Conservation (phyloP, 1,140 invertebrate species). For the Anadara kagoshimensis region DNA sequence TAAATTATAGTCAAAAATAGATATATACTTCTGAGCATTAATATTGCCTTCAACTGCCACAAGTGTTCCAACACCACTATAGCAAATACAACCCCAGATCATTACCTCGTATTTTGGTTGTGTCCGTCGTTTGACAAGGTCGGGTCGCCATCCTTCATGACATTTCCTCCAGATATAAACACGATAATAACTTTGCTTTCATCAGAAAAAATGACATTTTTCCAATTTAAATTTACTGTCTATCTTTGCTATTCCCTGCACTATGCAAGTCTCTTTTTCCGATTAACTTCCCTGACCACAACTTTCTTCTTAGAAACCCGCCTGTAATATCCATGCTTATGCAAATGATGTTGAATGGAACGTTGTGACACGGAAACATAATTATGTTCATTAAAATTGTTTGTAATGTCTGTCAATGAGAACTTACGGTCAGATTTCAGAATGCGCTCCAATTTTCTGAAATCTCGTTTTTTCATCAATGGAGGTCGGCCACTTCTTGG, state of each 20-base stretch:
- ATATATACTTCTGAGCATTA: too few species aligned
- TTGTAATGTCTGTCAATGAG: slow-evolving; percentile 1
- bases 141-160: slow-evolving; percentile 1
- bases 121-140: not conserved
- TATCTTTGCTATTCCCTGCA: slow-evolving; percentile 2
- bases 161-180: slow-evolving; percentile 5
- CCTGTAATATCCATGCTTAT: too few species aligned
- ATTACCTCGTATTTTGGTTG: not conserved
- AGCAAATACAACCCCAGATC: slow-evolving; percentile 1
- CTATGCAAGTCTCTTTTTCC: slow-evolving; percentile 11
- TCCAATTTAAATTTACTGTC: not conserved
- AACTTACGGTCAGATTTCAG: not conserved
- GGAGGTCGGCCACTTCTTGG: not conserved
- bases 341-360: too few species aligned
- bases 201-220: slow-evolving; percentile 5
- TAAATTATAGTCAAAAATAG: too few species aligned
- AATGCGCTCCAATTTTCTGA: not conserved
- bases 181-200: slow-evolving; percentile 8
- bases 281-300: slow-evolving; percentile 2
- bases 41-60: too few species aligned
- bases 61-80: too few species aligned
- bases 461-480: not conserved
- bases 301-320: slow-evolving; percentile 8
- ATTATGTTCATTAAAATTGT: too few species aligned
- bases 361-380: too few species aligned